Percentiles rank a stretch among this genome's conserved stretches.
These are phyloP conservation scores for Rhagologus leucostigma DNA, from an alignment of 2,113 vertebrate genomes.

Conservation along the genomic window DNA sequence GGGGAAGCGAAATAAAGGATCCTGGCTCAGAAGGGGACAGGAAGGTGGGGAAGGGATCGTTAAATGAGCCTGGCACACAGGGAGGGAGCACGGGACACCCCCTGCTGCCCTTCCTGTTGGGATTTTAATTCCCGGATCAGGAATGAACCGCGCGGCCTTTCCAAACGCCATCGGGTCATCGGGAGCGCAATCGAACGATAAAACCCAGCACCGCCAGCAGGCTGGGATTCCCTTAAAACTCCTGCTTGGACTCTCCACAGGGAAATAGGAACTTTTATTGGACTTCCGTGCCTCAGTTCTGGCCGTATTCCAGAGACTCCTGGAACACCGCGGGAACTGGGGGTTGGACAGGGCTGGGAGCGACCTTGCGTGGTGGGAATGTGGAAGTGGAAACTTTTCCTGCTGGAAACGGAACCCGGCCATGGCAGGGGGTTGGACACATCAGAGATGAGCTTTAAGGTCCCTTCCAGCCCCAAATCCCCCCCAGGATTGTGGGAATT, in stretches of 20 bases:
- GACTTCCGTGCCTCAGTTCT: neutral
- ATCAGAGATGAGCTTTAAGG: neutral
- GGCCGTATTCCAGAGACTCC: neutral
- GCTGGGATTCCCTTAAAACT: neutral
- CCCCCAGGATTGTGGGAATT: neutral
- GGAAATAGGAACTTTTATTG: neutral
- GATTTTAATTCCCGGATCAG: neutral
- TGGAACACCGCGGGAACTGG: fast-evolving
- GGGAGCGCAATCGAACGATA: neutral
- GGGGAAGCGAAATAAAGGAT: neutral
- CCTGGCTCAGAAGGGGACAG: neutral
- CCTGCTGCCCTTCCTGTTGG: fast-evolving
- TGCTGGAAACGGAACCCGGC: neutral
- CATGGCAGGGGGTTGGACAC: neutral
- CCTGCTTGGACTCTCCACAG: neutral
- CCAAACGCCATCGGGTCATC: fast-evolving
- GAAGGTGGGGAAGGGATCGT: neutral
- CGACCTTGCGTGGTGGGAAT: neutral
- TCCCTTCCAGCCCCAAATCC: neutral
- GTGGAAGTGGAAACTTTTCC: too few relatives aligned
- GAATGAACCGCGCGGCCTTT: neutral
- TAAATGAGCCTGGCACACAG: neutral
- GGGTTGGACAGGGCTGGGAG: neutral
- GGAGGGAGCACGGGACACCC: neutral
- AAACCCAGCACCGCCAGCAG: neutral